Conservation (phyloP, 2,113 vertebrate species). For the Cynoglossus semilaevis region DNA sequence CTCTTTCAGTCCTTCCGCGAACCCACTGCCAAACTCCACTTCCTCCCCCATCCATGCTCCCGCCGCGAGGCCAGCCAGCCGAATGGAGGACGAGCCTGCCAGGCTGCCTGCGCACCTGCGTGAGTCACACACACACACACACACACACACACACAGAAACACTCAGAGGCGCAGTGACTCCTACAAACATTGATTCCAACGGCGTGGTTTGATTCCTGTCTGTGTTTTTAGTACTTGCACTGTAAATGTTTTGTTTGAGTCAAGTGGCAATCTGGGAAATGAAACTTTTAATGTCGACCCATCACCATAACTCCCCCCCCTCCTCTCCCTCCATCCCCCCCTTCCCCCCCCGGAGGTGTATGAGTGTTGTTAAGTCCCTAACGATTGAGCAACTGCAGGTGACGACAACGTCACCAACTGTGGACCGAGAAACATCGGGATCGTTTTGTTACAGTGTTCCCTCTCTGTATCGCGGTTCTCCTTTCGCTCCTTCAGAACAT, state of each 20-base stretch:
- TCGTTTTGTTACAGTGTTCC: no score
- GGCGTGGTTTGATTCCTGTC: slow-evolving; percentile 17
- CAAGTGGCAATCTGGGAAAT: slow-evolving; percentile 7
- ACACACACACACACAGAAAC: slow-evolving; percentile 19
- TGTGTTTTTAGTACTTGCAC: slow-evolving; percentile 1
- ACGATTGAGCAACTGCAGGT: no score
- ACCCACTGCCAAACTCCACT: slow-evolving; percentile 87
- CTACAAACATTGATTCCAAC: slow-evolving; percentile 34
- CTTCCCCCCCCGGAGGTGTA: no score
- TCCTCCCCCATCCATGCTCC: slow-evolving; percentile 92
- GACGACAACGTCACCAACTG: no score
- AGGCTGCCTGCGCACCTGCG: slow-evolving; percentile 93
- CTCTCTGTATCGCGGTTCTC: no score
- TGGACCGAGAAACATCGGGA: no score
- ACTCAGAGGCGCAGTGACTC: slow-evolving; percentile 34
- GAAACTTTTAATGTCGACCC: background rate
- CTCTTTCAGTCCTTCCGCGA: slow-evolving; percentile 92
- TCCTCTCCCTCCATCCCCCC: no score
- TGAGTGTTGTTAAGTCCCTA: no score
- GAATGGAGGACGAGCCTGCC: slow-evolving; percentile 93
- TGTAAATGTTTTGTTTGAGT: slow-evolving; percentile 23
- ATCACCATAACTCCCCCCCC: no score
- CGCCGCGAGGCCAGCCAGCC: slow-evolving; percentile 83
- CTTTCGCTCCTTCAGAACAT: no score
- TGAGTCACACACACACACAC: slow-evolving; percentile 77